Conservation (phyloP, 2,888 invertebrate genomes). For the Tipula lateralis region DNA sequence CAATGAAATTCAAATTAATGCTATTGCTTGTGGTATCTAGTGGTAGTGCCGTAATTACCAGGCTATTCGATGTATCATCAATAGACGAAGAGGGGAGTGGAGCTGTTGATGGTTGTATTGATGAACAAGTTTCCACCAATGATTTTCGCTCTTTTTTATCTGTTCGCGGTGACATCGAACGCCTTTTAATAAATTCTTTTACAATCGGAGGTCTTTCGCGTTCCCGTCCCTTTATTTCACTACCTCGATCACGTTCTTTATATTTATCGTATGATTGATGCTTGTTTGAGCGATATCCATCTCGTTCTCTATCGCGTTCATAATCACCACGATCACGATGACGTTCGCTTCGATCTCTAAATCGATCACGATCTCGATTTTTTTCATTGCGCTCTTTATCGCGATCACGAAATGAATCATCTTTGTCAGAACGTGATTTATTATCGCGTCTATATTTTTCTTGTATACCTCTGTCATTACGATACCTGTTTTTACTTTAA, state of each 20-base stretch:
- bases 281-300: conserved; percentile 32
- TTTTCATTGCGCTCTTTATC: conserved; percentile 31
- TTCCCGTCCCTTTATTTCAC: neutral
- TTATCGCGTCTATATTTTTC: neutral
- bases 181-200: neutral
- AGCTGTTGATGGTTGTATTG: conserved; percentile 30
- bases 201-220: neutral
- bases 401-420: conserved; percentile 36
- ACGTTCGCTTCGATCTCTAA: neutral
- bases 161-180: neutral
- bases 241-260: conserved; percentile 34
- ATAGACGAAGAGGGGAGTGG: conserved; percentile 35
- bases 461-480: neutral
- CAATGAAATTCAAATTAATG: conserved; percentile 39
- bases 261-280: conserved; percentile 35
- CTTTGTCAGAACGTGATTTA: neutral
- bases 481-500: neutral
- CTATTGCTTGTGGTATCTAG: conserved; percentile 35
- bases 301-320: conserved; percentile 38
- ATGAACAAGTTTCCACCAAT: neutral
- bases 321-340: conserved; percentile 38
- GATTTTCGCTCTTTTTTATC: conserved; percentile 28
- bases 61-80: conserved; percentile 39
- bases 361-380: conserved; percentile 26
- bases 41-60: conserved; percentile 40